These are phyloP conservation scores for Rhabdomys dilectus DNA, from an alignment of 2,113 vertebrate species.

Conservation along the genomic window DNA sequence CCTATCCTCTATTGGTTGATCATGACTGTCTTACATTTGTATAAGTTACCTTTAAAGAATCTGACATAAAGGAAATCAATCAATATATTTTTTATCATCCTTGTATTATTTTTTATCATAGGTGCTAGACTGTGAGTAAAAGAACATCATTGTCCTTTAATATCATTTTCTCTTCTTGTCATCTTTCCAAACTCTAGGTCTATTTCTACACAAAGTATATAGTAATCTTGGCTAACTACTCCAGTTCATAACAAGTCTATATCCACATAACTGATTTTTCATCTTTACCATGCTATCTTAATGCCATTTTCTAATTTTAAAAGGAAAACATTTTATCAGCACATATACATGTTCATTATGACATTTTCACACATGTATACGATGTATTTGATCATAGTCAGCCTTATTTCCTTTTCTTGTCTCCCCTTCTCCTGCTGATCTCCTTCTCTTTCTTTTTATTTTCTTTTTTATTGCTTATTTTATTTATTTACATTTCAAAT, in stretches of 20 bases:
- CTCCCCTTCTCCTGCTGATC: neutral
- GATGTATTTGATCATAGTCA: neutral
- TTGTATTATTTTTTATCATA: no score
- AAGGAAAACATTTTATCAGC: neutral
- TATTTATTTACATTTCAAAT: no score
- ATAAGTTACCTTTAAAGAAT: neutral
- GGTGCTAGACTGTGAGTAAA: no score
- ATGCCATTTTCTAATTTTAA: neutral
- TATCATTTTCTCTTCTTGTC: no score
- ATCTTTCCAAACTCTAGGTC: no score
- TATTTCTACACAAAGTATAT: no score
- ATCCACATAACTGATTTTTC: no score
- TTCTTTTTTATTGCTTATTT: no score
- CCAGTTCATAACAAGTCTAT: no score
- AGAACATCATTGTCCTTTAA: no score
- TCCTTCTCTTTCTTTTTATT: neutral
- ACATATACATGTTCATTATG: neutral
- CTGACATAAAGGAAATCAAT: constrained; percentile 24
- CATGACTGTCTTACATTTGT: neutral
- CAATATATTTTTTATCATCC: constrained; percentile 27
- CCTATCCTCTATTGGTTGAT: neutral
- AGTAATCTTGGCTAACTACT: no score
- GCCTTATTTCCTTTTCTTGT: neutral
- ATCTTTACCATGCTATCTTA: no score
- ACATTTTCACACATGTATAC: neutral